phyloP scores from a whole-genome alignment of 1,140 invertebrate species.

The Lordiphosa collinella region DNA sequence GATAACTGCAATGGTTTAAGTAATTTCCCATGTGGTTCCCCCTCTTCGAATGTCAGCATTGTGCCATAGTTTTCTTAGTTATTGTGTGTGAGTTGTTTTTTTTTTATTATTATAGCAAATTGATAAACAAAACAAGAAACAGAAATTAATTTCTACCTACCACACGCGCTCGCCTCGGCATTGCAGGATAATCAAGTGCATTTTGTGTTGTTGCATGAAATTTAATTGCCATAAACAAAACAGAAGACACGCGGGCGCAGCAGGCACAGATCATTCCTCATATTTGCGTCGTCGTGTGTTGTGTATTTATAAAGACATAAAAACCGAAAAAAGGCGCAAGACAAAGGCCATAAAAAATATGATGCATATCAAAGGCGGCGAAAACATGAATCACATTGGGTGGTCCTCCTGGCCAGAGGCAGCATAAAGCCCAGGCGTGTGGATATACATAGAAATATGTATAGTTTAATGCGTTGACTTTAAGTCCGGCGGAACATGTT shows the following conservation, averaged over 20 bases:
- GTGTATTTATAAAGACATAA: constrained; percentile 74
- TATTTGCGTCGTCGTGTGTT: constrained; percentile 22
- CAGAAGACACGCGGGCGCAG: constrained; percentile 16
- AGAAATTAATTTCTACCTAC: no score
- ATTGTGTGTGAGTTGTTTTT: no score
- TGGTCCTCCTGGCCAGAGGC: constrained; percentile 33
- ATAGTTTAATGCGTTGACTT: constrained; percentile 10
- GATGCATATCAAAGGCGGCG: constrained; percentile 60
- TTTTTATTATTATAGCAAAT: no score
- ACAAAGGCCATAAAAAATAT: constrained; percentile 61
- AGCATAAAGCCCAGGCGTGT: no score
- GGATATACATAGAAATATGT: neutral
- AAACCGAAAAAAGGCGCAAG: constrained; percentile 34
- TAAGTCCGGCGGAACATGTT: constrained; percentile 1
- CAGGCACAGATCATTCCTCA: constrained; percentile 30
- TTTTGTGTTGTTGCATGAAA: constrained; percentile 38
- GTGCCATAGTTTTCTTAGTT: no score
- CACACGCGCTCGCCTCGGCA: no score
- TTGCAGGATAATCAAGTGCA: constrained; percentile 2
- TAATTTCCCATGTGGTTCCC: no score
- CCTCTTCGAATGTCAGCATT: no score
- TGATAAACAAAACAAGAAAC: no score
- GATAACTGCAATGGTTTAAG: no score
- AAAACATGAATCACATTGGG: constrained; percentile 27
- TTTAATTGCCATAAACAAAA: constrained; percentile 56